phyloP scores from a whole-genome alignment of 2,113 vertebrate species.

The Spheniscus mendiculus region DNA sequence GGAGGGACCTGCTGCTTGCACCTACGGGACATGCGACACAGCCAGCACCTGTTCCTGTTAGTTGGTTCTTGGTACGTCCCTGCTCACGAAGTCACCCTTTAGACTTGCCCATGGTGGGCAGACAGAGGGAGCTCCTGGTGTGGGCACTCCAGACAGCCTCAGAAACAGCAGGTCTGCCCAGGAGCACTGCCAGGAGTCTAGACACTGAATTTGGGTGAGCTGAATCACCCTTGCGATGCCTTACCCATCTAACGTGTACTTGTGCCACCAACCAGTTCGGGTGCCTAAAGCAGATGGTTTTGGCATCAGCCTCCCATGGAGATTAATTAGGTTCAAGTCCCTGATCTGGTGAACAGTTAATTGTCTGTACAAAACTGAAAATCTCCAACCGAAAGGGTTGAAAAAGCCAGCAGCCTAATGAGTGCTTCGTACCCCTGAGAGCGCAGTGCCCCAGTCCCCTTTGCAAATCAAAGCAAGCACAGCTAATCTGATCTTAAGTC shows the following conservation, averaged over 20 bases:
- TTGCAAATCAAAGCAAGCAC: conserved; percentile 16
- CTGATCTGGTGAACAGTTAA: not conserved
- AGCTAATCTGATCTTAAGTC: conserved; percentile 8
- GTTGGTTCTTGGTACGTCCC: not conserved
- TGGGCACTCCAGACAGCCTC: not conserved
- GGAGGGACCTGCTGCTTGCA: not conserved
- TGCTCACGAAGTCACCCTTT: not conserved
- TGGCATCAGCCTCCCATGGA: not conserved
- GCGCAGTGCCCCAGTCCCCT: not conserved
- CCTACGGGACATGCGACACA: fast-evolving
- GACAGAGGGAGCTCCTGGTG: not conserved
- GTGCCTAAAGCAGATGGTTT: not conserved
- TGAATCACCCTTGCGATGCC: not conserved
- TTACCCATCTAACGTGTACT: not conserved
- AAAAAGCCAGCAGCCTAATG: not conserved
- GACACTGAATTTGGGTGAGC: not conserved
- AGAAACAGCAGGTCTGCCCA: not conserved
- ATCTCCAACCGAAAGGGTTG: not conserved
- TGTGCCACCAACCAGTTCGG: not conserved
- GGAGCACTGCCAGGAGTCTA: not conserved
- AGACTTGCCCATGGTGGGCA: not conserved
- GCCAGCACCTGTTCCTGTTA: fast-evolving
- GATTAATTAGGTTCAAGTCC: not conserved
- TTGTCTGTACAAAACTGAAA: not conserved
- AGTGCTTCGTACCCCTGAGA: not conserved